Conservation (phyloP, 2,113 vertebrate species). For the Marmota monax region DNA sequence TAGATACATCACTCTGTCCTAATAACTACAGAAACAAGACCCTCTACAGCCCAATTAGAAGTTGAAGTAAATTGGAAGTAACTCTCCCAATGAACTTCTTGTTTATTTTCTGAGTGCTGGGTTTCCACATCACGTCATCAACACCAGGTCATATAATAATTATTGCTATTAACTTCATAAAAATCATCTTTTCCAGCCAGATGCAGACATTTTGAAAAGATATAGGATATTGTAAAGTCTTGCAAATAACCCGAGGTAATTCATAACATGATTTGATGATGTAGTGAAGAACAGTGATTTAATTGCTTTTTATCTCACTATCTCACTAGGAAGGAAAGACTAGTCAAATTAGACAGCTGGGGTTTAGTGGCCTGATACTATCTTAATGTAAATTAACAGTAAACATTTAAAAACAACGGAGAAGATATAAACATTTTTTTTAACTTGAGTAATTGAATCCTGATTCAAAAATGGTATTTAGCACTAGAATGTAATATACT, state of each 20-base stretch:
- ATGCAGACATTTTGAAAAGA: slow-evolving; percentile 54
- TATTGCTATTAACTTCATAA: neutral
- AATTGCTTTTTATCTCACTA: slow-evolving; percentile 47
- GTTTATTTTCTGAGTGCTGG: neutral
- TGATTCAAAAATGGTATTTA: slow-evolving; percentile 75
- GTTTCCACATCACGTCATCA: neutral
- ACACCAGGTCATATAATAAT: neutral
- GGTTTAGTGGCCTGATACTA: slow-evolving; percentile 49
- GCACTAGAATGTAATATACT: slow-evolving; percentile 63
- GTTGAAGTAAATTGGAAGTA: neutral
- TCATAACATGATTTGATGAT: slow-evolving; percentile 55
- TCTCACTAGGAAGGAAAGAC: slow-evolving; percentile 38
- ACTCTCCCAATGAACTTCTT: neutral
- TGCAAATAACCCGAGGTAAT: slow-evolving; percentile 37
- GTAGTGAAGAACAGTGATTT: slow-evolving; percentile 24
- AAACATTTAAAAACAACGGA: slow-evolving; percentile 63
- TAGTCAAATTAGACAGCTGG: slow-evolving; percentile 40
- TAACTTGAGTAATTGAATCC: slow-evolving; percentile 63
- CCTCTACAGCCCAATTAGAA: neutral
- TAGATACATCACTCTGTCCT: neutral
- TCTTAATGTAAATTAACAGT: slow-evolving; percentile 67
- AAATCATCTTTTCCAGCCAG: neutral
- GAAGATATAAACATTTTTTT: slow-evolving; percentile 28
- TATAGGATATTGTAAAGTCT: neutral
- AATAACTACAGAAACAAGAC: neutral